These are phyloP conservation scores for Grammomys surdaster DNA, from an alignment of 2,113 vertebrate genomes.

Conservation along the genomic window DNA sequence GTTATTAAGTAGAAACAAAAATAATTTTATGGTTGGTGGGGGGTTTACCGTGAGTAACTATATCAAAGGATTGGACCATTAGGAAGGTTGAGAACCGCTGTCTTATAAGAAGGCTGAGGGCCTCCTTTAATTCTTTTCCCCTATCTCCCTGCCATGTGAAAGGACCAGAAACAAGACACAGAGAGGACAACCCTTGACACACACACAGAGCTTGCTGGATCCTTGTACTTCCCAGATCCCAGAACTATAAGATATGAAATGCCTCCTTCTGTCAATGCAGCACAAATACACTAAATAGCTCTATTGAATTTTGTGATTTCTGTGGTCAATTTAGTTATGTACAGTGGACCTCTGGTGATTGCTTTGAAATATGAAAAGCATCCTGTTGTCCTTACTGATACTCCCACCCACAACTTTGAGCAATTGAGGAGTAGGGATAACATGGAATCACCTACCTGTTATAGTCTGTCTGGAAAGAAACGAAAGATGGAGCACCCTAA, in stretches of 20 bases:
- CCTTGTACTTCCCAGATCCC: background rate
- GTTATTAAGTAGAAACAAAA: background rate
- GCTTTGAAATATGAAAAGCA: background rate
- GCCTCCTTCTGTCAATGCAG: background rate
- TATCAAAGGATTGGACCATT: background rate
- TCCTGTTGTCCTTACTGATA: background rate
- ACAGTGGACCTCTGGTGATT: background rate
- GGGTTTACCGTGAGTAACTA: background rate
- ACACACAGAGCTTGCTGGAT: background rate
- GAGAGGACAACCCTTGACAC: background rate
- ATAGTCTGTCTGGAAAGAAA: background rate
- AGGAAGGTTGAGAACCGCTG: background rate
- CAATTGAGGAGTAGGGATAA: background rate
- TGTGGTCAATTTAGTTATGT: background rate
- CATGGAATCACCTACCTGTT: background rate
- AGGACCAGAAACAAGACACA: fast-evolving
- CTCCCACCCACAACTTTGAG: background rate
- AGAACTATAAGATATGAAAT: background rate
- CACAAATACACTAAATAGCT: background rate
- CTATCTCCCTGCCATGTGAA: no score
- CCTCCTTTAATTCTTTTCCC: no score
- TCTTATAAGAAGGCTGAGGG: background rate
- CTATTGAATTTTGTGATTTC: background rate
- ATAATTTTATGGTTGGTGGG: background rate
- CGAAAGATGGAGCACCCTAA: background rate